Conservation (phyloP, 1,140 invertebrate species). For the Neuroterus valhalla region DNA sequence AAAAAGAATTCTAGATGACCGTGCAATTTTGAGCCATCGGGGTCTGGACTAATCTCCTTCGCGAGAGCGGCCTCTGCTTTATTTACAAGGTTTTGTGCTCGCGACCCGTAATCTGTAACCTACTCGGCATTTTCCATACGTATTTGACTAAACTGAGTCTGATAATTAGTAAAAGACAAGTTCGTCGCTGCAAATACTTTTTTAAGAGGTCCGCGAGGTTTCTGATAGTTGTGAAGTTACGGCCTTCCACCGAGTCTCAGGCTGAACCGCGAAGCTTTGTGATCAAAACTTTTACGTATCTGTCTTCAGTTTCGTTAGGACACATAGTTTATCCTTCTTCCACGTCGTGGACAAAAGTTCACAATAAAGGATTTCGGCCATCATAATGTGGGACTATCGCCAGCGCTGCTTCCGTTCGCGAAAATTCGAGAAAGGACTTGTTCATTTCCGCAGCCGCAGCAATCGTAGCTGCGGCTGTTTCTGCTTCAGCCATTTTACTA, state of each 20-base stretch:
- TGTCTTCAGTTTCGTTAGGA: not conserved
- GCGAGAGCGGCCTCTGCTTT: not conserved
- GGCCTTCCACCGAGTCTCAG: not conserved
- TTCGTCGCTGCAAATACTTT: not conserved
- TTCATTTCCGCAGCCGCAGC: no score
- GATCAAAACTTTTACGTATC: not conserved
- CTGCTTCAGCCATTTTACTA: no score
- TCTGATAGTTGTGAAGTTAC: not conserved
- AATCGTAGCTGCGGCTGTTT: no score
- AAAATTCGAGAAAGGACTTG: no score
- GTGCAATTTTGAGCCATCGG: no score
- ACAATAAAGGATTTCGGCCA: no score
- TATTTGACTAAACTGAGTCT: not conserved
- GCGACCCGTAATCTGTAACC: not conserved
- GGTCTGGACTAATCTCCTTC: no score
- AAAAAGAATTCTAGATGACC: no score
- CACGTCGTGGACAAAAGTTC: no score
- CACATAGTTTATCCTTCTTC: not conserved
- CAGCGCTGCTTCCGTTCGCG: no score
- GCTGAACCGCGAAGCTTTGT: not conserved
- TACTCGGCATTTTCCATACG: not conserved
- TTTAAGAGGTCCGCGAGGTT: not conserved
- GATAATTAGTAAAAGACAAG: not conserved
- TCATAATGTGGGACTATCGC: no score
- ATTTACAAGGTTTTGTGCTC: not conserved